phyloP scores from a whole-genome alignment of 2,113 vertebrate species.

The Coptodon rendalli region DNA sequence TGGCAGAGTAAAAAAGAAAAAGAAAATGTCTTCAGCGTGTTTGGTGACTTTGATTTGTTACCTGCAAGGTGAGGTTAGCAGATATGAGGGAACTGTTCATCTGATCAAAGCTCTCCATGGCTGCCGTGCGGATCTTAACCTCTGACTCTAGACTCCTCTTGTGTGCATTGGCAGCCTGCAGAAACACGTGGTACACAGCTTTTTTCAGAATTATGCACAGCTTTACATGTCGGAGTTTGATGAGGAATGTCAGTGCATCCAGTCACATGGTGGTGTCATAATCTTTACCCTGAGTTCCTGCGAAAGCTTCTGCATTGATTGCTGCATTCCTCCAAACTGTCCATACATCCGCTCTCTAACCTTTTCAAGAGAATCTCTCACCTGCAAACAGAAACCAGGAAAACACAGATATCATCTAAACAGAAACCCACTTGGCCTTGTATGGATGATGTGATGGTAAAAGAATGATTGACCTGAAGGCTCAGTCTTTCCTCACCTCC shows the following conservation, averaged over 20 bases:
- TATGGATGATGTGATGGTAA: background rate
- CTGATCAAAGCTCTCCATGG: slow-evolving; percentile 87
- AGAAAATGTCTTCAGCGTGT: background rate
- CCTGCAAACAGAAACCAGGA: slow-evolving; percentile 64
- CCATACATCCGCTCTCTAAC: slow-evolving; percentile 91
- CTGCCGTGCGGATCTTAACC: slow-evolving; percentile 78
- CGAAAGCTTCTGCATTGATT: slow-evolving; percentile 86
- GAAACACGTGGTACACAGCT: background rate
- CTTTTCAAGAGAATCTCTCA: slow-evolving; percentile 95
- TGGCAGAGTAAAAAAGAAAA: background rate
- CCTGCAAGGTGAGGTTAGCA: slow-evolving; percentile 88
- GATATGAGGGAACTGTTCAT: slow-evolving; percentile 87
- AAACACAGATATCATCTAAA: background rate
- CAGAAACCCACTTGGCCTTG: background rate
- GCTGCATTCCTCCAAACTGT: slow-evolving; percentile 93
- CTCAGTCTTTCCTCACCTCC: slow-evolving; percentile 78
- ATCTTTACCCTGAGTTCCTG: slow-evolving; percentile 82
- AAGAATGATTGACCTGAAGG: background rate
- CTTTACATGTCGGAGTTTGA: background rate
- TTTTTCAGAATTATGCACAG: background rate
- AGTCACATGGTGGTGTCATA: background rate
- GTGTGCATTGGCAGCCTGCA: slow-evolving; percentile 80
- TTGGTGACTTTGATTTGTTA: slow-evolving; percentile 16
- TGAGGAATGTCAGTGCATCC: background rate
- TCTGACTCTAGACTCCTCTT: slow-evolving; percentile 82